Conservation (phyloP, 1,140 invertebrate species). For the Pseudoatta argentina region DNA sequence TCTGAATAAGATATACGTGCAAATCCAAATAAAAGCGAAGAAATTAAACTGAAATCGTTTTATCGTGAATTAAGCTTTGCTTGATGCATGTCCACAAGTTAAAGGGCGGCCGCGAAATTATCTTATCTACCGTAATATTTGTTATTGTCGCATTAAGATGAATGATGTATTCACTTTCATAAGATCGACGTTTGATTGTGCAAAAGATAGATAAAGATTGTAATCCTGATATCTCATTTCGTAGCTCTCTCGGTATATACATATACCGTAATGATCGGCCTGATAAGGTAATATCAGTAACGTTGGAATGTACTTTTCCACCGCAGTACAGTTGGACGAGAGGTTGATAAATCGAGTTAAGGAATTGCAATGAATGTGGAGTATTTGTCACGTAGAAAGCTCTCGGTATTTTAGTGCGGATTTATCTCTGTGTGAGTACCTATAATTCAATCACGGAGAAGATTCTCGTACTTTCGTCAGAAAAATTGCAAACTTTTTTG, state of each 20-base stretch:
- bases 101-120: slow-evolving; percentile 2
- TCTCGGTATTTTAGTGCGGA: no score
- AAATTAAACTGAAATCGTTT: not conserved
- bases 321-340: not conserved
- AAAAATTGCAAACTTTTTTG: slow-evolving; percentile 1
- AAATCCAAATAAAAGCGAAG: not conserved
- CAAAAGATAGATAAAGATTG: slow-evolving; percentile 28
- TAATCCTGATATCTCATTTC: not conserved
- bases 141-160: not conserved
- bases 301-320: not conserved
- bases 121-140: not conserved
- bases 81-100: not conserved
- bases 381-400: no score
- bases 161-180: not conserved
- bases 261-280: not conserved
- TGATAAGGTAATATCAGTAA: slow-evolving; percentile 15
- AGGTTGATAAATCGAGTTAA: slow-evolving; percentile 13
- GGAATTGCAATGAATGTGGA: not conserved
- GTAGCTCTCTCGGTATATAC: no score
- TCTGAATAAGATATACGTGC: not conserved
- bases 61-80: not conserved
- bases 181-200: not conserved
- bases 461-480: not conserved
- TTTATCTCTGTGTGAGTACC: not conserved
- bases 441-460: slow-evolving; percentile 28